phyloP scores from a whole-genome alignment of 1,140 invertebrate genomes.

The Bombus pyrosoma region DNA sequence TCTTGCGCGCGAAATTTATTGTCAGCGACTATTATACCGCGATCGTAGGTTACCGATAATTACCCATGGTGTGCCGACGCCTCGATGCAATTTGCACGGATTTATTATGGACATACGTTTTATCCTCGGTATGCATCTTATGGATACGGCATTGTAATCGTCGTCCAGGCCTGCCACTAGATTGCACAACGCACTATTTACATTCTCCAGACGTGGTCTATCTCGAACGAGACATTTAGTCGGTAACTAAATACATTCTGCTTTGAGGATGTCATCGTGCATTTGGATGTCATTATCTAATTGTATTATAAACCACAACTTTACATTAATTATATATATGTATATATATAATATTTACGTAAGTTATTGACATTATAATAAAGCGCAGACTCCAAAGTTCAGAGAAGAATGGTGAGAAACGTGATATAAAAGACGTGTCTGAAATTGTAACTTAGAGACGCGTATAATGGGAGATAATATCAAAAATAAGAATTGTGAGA shows the following conservation, averaged over 20 bases:
- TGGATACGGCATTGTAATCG: constrained; percentile 29
- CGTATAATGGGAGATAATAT: too few relatives aligned
- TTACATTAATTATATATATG: background rate
- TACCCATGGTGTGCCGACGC: constrained; percentile 17
- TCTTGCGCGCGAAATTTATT: constrained; percentile 52
- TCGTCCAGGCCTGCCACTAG: constrained; percentile 29
- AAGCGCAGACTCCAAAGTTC: background rate
- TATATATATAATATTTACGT: background rate
- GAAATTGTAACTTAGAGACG: too few relatives aligned
- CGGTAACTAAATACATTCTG: background rate
- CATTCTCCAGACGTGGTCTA: background rate
- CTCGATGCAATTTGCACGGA: constrained; percentile 48
- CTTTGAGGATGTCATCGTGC: background rate
- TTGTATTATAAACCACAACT: background rate
- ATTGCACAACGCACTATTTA: constrained; percentile 24
- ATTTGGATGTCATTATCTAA: background rate
- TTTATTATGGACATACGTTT: constrained; percentile 50
- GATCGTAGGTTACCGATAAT: constrained; percentile 49
- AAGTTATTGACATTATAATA: background rate
- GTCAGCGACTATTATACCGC: constrained; percentile 29
- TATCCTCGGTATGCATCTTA: constrained; percentile 25
- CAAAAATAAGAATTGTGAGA: too few relatives aligned
- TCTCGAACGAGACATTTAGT: background rate
- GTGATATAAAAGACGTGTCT: background rate
- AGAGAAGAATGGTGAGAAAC: background rate